A percentile compares a stretch with the other conserved stretches of the same genome.
Evolutionary conservation across 1,140 invertebrate genomes (phyloP).

Genomic region (Drosophila sturtevanti): DNA sequence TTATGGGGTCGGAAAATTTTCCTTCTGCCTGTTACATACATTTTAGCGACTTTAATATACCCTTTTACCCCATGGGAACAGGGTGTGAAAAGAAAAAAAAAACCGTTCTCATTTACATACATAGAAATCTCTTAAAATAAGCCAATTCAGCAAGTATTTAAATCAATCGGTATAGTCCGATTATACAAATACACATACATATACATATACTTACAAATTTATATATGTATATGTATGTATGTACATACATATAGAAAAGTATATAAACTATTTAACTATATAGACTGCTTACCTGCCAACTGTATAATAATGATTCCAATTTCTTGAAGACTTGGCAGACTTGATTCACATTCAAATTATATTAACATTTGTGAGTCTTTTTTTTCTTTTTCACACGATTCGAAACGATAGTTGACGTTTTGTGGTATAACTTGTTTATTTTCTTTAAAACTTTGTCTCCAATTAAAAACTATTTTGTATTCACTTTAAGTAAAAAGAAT

Average conservation of each 20-base stretch:
- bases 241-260: no score
- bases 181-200: not conserved
- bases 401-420: not conserved
- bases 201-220: not conserved
- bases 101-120: slow-evolving; percentile 6
- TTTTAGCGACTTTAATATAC: no score
- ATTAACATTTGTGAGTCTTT: not conserved
- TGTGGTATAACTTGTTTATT: not conserved
- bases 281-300: not conserved
- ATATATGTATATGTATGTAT: not conserved
- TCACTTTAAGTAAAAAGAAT: not conserved
- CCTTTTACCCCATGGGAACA: no score
- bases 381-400: not conserved
- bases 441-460: not conserved
- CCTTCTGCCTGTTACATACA: no score
- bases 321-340: slow-evolving; percentile 4
- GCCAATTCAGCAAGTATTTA: slow-evolving; percentile 2
- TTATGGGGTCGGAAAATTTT: no score
- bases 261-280: slow-evolving; percentile 1
- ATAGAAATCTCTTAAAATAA: not conserved
- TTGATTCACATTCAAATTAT: slow-evolving; percentile 6
- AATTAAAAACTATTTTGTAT: not conserved
- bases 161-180: not conserved
- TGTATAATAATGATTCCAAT: not conserved
- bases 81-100: not conserved